Percentiles rank a stretch among this genome's conserved stretches.
Conservation (phyloP, 2,888 invertebrate genomes). For the Hartigia nigra region DNA sequence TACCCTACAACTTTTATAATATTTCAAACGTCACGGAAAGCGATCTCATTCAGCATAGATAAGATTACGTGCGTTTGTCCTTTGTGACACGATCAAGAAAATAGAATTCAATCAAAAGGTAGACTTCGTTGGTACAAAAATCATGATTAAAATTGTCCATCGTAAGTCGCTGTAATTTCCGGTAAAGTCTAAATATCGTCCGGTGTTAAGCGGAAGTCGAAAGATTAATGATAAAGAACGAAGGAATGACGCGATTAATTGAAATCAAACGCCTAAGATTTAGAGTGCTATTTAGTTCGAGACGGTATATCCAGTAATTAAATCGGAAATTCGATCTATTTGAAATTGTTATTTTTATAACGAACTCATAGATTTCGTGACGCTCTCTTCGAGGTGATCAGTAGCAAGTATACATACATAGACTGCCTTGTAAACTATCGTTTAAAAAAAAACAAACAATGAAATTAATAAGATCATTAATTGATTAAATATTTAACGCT, state of each 20-base stretch:
- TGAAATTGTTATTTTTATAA: background rate
- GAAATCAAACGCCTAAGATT: background rate
- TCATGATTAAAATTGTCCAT: background rate
- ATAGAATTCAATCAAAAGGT: conserved; percentile 1
- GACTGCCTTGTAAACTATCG: background rate
- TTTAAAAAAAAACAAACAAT: background rate
- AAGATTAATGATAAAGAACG: background rate
- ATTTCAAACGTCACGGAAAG: conserved; percentile 55
- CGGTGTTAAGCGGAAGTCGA: background rate
- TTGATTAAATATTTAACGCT: background rate
- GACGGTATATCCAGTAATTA: background rate
- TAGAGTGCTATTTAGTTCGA: background rate
- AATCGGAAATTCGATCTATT: background rate
- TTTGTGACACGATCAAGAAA: background rate
- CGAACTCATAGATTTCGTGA: background rate
- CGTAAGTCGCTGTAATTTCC: background rate
- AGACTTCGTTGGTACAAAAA: background rate
- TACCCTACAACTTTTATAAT: conserved; percentile 62
- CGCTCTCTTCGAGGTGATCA: background rate
- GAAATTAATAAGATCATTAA: background rate
- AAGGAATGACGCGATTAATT: background rate
- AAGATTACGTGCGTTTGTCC: conserved; percentile 25
- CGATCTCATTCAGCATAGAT: conserved; percentile 55
- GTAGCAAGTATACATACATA: background rate
- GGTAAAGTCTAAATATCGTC: background rate